Evolutionary conservation across 2,113 vertebrate species (phyloP).

Genomic region (Amblyopsis rosae): DNA sequence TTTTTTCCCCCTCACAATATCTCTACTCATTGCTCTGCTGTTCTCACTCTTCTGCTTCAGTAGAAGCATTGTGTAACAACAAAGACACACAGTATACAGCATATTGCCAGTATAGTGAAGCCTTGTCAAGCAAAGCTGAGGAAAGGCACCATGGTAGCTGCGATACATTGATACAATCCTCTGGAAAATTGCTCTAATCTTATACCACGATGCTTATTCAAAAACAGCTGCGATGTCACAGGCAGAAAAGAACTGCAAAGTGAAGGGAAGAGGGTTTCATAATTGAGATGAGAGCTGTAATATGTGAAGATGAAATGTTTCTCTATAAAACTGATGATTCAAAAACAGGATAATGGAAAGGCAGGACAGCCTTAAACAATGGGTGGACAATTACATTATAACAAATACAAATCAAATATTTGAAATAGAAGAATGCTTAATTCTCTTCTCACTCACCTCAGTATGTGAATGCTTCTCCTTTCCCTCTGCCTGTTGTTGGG

Average conservation of each 20-base stretch:
- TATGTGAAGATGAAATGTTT: neutral
- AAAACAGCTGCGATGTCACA: neutral
- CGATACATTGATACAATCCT: conserved; percentile 46
- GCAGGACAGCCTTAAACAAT: neutral
- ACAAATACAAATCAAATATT: neutral
- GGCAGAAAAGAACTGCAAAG: neutral
- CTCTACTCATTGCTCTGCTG: neutral
- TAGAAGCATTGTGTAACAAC: conserved; percentile 15
- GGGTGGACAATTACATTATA: neutral
- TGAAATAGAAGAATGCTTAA: too few relatives aligned
- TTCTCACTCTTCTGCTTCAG: conserved; percentile 7
- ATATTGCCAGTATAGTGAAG: conserved; percentile 33
- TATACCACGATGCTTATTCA: conserved; percentile 10
- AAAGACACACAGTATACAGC: conserved; percentile 12
- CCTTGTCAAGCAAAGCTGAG: conserved; percentile 29
- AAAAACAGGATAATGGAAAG: neutral
- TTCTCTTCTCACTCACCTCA: neutral
- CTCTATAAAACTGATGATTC: neutral
- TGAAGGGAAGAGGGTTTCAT: neutral
- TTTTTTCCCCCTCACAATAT: neutral
- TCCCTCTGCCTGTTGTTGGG: conserved; percentile 46
- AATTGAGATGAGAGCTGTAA: neutral
- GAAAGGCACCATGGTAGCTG: conserved; percentile 23
- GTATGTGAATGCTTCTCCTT: conserved; percentile 34
- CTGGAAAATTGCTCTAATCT: conserved; percentile 24